phyloP scores from a whole-genome alignment of 2,797 vertebrate genomes.

The Eutrigla gurnardus region DNA sequence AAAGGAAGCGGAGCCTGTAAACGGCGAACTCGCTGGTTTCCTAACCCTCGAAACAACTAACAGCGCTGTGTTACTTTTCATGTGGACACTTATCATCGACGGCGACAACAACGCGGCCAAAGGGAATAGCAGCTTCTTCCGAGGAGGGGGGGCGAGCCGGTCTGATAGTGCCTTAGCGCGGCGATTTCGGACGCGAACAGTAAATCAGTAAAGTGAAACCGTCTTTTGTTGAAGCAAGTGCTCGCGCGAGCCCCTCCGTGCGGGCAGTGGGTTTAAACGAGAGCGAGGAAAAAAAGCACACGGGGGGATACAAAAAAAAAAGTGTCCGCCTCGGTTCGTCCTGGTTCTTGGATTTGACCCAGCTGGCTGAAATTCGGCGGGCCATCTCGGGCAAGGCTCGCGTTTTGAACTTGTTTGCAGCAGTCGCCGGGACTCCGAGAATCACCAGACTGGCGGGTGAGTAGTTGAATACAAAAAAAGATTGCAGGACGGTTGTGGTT shows the following conservation, averaged over 20 bases:
- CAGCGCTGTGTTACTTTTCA: slow-evolving; percentile 75
- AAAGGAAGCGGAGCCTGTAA: slow-evolving; percentile 86
- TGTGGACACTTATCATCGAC: slow-evolving; percentile 70
- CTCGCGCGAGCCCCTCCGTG: slow-evolving; percentile 72
- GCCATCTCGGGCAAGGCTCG: slow-evolving; percentile 77
- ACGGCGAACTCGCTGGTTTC: slow-evolving; percentile 85
- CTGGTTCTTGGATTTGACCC: slow-evolving; percentile 80
- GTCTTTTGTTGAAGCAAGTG: slow-evolving; percentile 93
- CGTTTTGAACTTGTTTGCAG: slow-evolving; percentile 83
- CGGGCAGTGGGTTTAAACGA: slow-evolving; percentile 56
- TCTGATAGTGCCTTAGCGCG: slow-evolving; percentile 54
- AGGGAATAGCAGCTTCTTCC: slow-evolving; percentile 64
- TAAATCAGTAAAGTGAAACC: slow-evolving; percentile 83
- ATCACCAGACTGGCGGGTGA: slow-evolving; percentile 88
- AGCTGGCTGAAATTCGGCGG: slow-evolving; percentile 73
- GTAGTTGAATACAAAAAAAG: slow-evolving; percentile 72
- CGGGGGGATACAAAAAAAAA: slow-evolving; percentile 54
- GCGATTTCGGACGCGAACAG: slow-evolving; percentile 66
- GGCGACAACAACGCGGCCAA: slow-evolving; percentile 63
- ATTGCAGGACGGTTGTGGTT: slow-evolving; percentile 68
- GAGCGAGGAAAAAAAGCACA: neutral
- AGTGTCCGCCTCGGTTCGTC: slow-evolving; percentile 62
- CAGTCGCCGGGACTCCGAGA: slow-evolving; percentile 81
- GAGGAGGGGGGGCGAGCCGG: slow-evolving; percentile 28
- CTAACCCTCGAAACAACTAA: slow-evolving; percentile 76